These are phyloP conservation scores for Lagodon rhomboides DNA, from an alignment of 2,797 vertebrate species.

Conservation along the genomic window DNA sequence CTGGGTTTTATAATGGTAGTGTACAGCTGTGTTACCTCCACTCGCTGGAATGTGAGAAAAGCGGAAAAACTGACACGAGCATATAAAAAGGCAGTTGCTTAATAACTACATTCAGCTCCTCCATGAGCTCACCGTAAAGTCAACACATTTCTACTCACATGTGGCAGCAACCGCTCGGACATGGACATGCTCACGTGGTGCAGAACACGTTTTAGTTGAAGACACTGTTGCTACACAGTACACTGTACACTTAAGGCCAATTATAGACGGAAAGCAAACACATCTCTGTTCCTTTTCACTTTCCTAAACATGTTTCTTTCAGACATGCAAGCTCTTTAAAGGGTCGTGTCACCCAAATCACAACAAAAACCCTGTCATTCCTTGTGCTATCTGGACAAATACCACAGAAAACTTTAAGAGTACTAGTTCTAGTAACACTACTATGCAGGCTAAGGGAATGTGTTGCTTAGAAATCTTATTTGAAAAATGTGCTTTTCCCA, in stretches of 20 bases:
- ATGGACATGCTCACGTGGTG: constrained; percentile 27
- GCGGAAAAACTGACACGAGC: constrained; percentile 75
- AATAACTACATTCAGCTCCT: constrained; percentile 50
- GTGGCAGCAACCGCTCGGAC: constrained; percentile 44
- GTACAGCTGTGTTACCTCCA: constrained; percentile 71
- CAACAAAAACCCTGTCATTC: constrained; percentile 7
- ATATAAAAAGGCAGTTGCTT: constrained; percentile 41
- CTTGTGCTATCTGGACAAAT: neutral
- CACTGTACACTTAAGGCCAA: neutral
- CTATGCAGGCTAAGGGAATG: neutral
- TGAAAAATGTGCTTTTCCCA: constrained; percentile 9
- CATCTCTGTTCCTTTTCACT: neutral
- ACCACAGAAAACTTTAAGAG: too few species aligned
- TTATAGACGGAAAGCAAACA: neutral
- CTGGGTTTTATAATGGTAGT: constrained; percentile 75
- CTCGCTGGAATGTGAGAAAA: constrained; percentile 76
- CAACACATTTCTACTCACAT: constrained; percentile 58
- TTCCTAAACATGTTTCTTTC: neutral
- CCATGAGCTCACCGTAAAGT: constrained; percentile 54
- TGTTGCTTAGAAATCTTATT: constrained; percentile 9
- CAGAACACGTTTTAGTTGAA: constrained; percentile 13
- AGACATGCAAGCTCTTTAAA: neutral
- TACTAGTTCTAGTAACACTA: too few species aligned
- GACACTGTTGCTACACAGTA: neutral
- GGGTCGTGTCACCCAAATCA: neutral